Conservation (phyloP, 2,113 vertebrate genomes). For the Rhea pennata region DNA sequence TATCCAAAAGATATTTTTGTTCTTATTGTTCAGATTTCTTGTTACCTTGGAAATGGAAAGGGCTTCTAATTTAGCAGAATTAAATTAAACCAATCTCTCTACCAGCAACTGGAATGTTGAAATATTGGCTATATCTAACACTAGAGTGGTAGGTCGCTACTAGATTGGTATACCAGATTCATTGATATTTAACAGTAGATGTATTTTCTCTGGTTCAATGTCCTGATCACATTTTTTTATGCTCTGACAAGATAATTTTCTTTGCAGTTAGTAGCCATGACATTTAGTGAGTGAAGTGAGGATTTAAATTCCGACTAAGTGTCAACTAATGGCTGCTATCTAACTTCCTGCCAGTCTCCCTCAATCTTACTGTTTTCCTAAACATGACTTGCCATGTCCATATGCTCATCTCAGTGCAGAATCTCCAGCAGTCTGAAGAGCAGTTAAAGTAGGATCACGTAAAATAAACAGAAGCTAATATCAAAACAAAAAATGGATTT, state of each 20-base stretch:
- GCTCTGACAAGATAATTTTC: neutral
- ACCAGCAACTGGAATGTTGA: neutral
- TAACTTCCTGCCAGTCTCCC: neutral
- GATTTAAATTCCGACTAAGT: neutral
- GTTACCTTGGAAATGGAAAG: neutral
- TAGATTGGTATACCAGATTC: neutral
- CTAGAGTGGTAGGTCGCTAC: neutral
- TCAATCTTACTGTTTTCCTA: neutral
- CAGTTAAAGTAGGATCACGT: neutral
- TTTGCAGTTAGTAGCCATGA: neutral
- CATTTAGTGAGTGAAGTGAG: neutral
- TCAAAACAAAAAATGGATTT: neutral
- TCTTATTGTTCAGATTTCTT: neutral
- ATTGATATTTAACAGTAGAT: neutral
- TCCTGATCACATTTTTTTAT: neutral
- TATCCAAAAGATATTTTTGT: neutral
- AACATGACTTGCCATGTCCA: neutral
- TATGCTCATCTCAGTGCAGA: neutral
- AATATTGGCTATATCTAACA: neutral
- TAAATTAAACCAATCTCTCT: neutral
- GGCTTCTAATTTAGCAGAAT: conserved; percentile 6
- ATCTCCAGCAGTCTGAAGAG: neutral
- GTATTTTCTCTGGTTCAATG: neutral
- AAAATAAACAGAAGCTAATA: neutral
- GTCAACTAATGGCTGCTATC: neutral